Evolutionary conservation across 1,140 invertebrate genomes (phyloP), one percentile per base, ranked within the genome.

Genomic region (Hyphantria cunea): DNA sequence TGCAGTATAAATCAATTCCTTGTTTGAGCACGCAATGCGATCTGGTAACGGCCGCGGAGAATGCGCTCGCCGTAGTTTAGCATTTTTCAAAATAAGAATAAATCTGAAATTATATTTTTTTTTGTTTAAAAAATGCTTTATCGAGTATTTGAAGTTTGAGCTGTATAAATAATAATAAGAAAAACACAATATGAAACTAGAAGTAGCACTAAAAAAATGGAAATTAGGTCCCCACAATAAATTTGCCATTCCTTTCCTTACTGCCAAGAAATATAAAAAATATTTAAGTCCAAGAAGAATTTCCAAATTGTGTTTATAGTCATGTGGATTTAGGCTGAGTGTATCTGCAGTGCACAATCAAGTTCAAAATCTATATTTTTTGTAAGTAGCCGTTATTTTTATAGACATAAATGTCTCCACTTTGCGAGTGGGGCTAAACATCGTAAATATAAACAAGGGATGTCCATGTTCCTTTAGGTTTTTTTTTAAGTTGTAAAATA

Each of bases 401-500:
- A 58, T 44, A 6, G 15, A 58, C 34, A 45, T 15, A 15, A 58
- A 13, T 31, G 49, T 58, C 5, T 58, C 33, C 25, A 49, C 25
- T 31, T 55, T 11, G 45, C 53, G 42, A 45, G 25, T 44, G 34
- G 33, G 33, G 3, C 55, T 49, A 48, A 58, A 45, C 15, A 45
- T 58, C 32, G 33, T 58, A 58, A 58, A 58, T 49, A 39, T 39
- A 37, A 49, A 58, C 44, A 49, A 13, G 44, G 39, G 17, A 37
- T 34, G 55, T 48, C 55, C 5, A 25, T 25, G 17, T 25, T 25
- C 55, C 45, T 44, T 48, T 39, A 58, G 49, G 17, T 44, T 58
- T 58, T 58, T n/a, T n/a, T 44, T 58, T 45, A 58, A 33, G 45
- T 58, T 58, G 44, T 58, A 58, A 58, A 58, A 58, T 58, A 58